These are phyloP conservation scores for Drosophila melanosoma DNA, from an alignment of 2,888 invertebrate genomes.

Conservation along the genomic window DNA sequence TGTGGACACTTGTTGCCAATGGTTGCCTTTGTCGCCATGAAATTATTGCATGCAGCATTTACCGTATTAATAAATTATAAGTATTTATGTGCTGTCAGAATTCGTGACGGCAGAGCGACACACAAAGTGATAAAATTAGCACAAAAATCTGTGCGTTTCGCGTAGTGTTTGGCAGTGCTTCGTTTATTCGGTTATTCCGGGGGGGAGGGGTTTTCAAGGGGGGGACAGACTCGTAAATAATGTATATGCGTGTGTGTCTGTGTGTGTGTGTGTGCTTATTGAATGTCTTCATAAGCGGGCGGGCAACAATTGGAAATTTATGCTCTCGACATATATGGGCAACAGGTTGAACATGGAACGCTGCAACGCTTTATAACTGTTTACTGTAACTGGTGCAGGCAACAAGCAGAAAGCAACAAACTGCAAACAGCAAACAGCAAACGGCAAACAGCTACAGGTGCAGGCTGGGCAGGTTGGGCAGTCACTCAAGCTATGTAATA, in stretches of 20 bases:
- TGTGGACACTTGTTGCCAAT: conserved; percentile 57
- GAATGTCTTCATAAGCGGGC: conserved; percentile 80
- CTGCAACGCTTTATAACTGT: conserved; percentile 58
- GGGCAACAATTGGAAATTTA: conserved; percentile 80
- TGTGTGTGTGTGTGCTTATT: conserved; percentile 66
- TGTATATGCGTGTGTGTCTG: conserved; percentile 50
- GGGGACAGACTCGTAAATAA: conserved; percentile 59
- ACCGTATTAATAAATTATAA: conserved; percentile 84
- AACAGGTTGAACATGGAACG: conserved; percentile 46
- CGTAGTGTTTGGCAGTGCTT: conserved; percentile 48
- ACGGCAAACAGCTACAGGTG: conserved; percentile 46
- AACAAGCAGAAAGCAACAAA: conserved; percentile 22
- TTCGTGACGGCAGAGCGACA: conserved; percentile 84
- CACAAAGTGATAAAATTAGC: conserved; percentile 85
- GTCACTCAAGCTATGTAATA: conserved; percentile 67
- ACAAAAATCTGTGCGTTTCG: conserved; percentile 81
- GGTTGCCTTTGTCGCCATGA: conserved; percentile 71
- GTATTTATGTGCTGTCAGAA: conserved; percentile 84
- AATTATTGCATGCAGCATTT: conserved; percentile 82
- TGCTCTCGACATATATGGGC: conserved; percentile 73
- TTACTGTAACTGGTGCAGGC: conserved; percentile 69
- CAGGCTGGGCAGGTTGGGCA: conserved; percentile 46
- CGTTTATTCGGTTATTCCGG: conserved; percentile 41
- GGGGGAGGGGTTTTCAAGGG: no score
- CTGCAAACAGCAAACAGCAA: conserved; percentile 12